Base-by-base conservation (phyloP, 2,113 vertebrate species). In the Platichthys flesus region DNA sequence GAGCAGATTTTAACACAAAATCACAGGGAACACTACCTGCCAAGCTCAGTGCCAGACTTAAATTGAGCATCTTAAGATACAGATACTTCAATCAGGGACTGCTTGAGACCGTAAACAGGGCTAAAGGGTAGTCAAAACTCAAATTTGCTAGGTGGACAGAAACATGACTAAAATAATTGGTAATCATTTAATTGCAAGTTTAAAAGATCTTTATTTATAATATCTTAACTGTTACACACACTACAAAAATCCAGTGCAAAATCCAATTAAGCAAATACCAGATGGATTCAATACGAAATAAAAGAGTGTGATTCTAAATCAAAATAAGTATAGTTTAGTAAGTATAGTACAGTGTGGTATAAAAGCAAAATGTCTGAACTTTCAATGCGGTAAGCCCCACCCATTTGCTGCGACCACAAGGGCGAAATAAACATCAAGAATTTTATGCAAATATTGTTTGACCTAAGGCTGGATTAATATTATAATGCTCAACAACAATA, bases 351-450 rank as follows among this genome's bases (percentile, higher is more conserved):
- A 42, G 40, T 42, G 3, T 56, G 13, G 20, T 35, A 52, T 15
- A 66, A 12, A 69, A 73, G 63, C 56, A 71, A 74, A 76, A 78
- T 65, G 52, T 76, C 65, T 78, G 54, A 76, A 61, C 54, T 70
- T 57, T 37, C 24, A 49, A 4, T 37, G 63, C 24, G 0, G 45
- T 24, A 63, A 45, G 57, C 58, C 18, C 24, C 56, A 59, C 65
- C 63, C 67, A 18, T 28, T 52, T 40, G 54, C n/a, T 66, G 24
- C n/a, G 13, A 10, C 37, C 37, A 62, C 28, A 49, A 13, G 61
- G 40, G 57, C 2, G n/a, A 58, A 77, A 74, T n/a, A 52, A 72
- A 72, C n/a, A 66, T 13, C 24, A 31, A 67, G 47, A 81, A 66
- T 51, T 37, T 3, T 55, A 79, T 76, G 71, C 69, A 74, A 78